phyloP scores from a whole-genome alignment of 2,888 invertebrate genomes.

The Ectemnius lituratus region DNA sequence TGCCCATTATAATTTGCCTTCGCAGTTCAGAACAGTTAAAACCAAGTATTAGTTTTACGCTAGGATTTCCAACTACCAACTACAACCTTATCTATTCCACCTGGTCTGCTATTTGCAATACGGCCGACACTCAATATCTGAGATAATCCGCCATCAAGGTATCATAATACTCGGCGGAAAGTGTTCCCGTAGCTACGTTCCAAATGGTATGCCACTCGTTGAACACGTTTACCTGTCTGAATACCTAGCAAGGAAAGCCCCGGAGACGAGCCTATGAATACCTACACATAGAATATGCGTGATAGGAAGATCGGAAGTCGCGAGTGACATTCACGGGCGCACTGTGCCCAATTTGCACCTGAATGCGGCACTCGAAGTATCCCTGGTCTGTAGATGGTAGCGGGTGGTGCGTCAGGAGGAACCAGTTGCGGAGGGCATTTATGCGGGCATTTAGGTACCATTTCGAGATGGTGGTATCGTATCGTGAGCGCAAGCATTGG shows the following conservation, averaged over 20 bases:
- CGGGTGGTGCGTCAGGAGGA: conserved; percentile 15
- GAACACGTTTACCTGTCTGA: background rate
- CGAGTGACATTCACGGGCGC: conserved; percentile 38
- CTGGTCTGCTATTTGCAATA: too few relatives aligned
- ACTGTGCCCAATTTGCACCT: conserved; percentile 56
- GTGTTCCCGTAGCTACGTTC: too few relatives aligned
- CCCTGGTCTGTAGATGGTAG: conserved; percentile 18
- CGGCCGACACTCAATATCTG: too few relatives aligned
- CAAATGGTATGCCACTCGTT: too few relatives aligned
- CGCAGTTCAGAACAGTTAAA: too few relatives aligned
- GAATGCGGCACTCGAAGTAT: conserved; percentile 44
- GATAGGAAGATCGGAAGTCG: conserved; percentile 48
- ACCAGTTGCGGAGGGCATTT: conserved; percentile 46
- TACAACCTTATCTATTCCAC: too few relatives aligned
- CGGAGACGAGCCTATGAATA: background rate
- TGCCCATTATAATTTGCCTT: too few relatives aligned
- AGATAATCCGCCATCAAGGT: too few relatives aligned
- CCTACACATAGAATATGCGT: background rate
- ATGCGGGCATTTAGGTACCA: conserved; percentile 53
- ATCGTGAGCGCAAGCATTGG: conserved; percentile 54
- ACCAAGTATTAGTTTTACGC: too few relatives aligned
- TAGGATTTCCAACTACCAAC: too few relatives aligned
- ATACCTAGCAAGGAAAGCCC: background rate
- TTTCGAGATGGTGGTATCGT: conserved; percentile 45
- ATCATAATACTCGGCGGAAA: too few relatives aligned